Conservation (phyloP, 2,888 invertebrate species). For the Drosophila recens region DNA sequence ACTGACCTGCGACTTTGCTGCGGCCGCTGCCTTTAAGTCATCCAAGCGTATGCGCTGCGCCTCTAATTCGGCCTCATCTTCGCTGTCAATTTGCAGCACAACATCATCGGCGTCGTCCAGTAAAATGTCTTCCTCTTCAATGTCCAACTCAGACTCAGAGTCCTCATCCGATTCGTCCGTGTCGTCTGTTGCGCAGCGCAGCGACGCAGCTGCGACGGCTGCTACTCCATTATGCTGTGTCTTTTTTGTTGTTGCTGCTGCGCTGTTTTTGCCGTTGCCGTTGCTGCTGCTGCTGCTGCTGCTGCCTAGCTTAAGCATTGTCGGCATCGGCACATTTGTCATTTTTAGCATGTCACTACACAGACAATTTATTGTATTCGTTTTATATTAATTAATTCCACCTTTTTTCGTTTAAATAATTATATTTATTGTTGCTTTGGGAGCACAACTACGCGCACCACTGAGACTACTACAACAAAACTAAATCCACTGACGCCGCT, state of each 20-base stretch:
- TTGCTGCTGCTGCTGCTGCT: too few species aligned
- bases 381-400: conserved; percentile 47
- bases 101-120: conserved; percentile 75
- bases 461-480: conserved; percentile 63
- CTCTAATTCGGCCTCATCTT: conserved; percentile 82
- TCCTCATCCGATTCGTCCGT: conserved; percentile 68
- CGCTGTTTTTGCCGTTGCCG: conserved; percentile 41
- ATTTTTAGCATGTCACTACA: conserved; percentile 67
- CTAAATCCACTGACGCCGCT: conserved; percentile 83
- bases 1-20: conserved; percentile 64
- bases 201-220: conserved; percentile 69
- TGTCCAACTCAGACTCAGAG: conserved; percentile 67
- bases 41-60: conserved; percentile 81
- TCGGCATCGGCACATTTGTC: conserved; percentile 66
- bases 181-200: conserved; percentile 61
- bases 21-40: conserved; percentile 62
- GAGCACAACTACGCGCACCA: conserved; percentile 62
- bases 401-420: conserved; percentile 44
- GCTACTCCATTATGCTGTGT: conserved; percentile 74
- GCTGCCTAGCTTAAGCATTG: conserved; percentile 54
- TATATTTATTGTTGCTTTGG: conserved; percentile 48
- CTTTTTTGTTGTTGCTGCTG: conserved; percentile 65
- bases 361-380: conserved; percentile 23
- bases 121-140: conserved; percentile 68
- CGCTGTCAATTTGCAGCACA: conserved; percentile 78